A percentile compares a stretch with the other conserved stretches of the same genome.
phyloP scores from a whole-genome alignment of 2,797 vertebrate genomes.

The Tiaroga cobitis region DNA sequence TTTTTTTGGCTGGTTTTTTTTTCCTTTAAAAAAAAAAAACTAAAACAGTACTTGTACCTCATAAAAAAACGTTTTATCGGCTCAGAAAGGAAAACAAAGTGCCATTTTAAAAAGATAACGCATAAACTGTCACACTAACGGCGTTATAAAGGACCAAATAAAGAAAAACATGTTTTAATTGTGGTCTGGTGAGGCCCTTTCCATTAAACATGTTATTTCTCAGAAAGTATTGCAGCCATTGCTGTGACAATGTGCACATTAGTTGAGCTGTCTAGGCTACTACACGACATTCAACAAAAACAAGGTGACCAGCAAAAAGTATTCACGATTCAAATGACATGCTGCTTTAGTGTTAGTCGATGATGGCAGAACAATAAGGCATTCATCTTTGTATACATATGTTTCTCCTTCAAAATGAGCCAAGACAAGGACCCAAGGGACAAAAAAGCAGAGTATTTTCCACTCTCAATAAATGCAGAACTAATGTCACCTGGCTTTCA shows the following conservation, averaged over 20 bases:
- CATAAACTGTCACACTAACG: neutral
- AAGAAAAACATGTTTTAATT: neutral
- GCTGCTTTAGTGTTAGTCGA: constrained; percentile 32
- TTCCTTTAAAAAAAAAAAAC: neutral
- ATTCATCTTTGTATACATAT: neutral
- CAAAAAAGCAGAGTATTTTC: neutral
- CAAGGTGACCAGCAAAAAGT: neutral
- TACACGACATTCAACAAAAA: neutral
- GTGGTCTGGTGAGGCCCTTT: too few species aligned
- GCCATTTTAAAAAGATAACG: neutral
- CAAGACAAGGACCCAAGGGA: neutral
- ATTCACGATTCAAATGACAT: neutral
- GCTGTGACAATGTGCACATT: neutral
- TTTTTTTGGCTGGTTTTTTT: neutral
- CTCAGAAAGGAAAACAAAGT: constrained; percentile 5
- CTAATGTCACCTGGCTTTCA: neutral
- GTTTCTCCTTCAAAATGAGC: neutral
- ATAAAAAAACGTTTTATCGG: neutral
- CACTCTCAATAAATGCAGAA: neutral
- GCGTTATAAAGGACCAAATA: neutral
- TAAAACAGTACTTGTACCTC: neutral
- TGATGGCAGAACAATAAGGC: constrained; percentile 3
- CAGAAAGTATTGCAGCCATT: neutral
- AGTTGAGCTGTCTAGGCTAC: neutral
- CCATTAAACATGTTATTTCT: neutral